phyloP scores from a whole-genome alignment of 2,888 invertebrate species.

The Craniophora ligustri region DNA sequence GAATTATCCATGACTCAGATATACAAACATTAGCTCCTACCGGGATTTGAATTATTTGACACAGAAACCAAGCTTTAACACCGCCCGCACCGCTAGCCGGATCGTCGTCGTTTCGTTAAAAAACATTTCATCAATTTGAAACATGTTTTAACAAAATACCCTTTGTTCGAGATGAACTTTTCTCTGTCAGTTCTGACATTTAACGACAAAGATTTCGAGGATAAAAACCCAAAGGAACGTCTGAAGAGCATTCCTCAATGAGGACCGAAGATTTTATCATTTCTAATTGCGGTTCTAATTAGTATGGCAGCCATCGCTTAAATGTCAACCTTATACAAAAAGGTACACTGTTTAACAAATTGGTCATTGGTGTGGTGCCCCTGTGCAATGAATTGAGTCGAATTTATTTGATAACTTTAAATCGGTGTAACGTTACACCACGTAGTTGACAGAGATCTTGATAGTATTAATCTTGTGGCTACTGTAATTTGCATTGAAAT shows the following conservation, averaged over 20 bases:
- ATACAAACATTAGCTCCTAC: too few species aligned
- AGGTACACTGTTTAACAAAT: slow-evolving; percentile 55
- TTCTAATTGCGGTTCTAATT: slow-evolving; percentile 68
- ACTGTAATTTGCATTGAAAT: slow-evolving; percentile 40
- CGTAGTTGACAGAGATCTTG: slow-evolving; percentile 38
- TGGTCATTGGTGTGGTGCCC: slow-evolving; percentile 38
- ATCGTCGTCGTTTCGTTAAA: too few species aligned
- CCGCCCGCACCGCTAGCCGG: too few species aligned
- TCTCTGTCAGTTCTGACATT: slow-evolving; percentile 28
- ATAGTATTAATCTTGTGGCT: slow-evolving; percentile 33
- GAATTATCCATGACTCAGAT: too few species aligned
- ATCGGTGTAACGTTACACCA: slow-evolving; percentile 42
- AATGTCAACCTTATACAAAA: slow-evolving; percentile 60
- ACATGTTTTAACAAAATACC: too few species aligned
- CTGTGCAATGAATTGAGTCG: slow-evolving; percentile 36
- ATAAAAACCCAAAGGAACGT: slow-evolving; percentile 41
- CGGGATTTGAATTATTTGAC: too few species aligned
- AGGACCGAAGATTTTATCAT: slow-evolving; percentile 61
- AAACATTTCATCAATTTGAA: too few species aligned
- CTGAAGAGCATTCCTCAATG: slow-evolving; percentile 55
- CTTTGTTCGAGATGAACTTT: background rate
- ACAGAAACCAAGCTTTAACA: too few species aligned
- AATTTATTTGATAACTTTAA: slow-evolving; percentile 47
- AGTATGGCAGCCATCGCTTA: slow-evolving; percentile 60
- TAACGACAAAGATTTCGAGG: slow-evolving; percentile 34